These are phyloP conservation scores for Orthosia gothica DNA, from an alignment of 2,888 invertebrate species.

Conservation along the genomic window DNA sequence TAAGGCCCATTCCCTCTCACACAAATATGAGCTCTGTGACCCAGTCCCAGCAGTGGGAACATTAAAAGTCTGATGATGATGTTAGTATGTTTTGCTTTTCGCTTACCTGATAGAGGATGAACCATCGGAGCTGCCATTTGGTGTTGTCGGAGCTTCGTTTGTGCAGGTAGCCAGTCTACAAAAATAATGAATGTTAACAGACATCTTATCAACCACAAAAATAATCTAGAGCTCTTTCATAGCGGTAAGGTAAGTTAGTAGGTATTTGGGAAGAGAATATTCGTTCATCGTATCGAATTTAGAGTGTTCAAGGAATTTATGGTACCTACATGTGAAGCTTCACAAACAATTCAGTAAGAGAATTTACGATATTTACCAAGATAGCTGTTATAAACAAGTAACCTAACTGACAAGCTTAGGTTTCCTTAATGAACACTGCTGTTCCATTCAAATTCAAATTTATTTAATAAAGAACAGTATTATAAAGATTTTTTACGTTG, in stretches of 20 bases:
- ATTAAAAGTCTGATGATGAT: background rate
- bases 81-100: slow-evolving; percentile 54
- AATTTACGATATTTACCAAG: no score
- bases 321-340: no score
- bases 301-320: background rate
- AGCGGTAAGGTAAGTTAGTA: no score
- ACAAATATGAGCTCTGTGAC: no score
- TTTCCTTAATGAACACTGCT: no score
- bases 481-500: no score
- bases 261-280: background rate
- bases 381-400: no score
- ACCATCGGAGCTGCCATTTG: slow-evolving; percentile 97
- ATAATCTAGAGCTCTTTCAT: background rate
- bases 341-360: no score
- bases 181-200: slow-evolving; percentile 51
- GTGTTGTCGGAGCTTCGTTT: slow-evolving; percentile 96
- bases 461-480: no score
- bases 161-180: slow-evolving; percentile 95
- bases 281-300: background rate
- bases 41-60: no score
- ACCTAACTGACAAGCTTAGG: no score
- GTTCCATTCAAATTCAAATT: no score
- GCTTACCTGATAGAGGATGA: slow-evolving; percentile 95
- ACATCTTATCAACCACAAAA: background rate
- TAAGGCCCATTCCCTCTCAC: background rate